Evolutionary conservation across 2,888 invertebrate genomes (phyloP).

Genomic region (Netelia virgata): DNA sequence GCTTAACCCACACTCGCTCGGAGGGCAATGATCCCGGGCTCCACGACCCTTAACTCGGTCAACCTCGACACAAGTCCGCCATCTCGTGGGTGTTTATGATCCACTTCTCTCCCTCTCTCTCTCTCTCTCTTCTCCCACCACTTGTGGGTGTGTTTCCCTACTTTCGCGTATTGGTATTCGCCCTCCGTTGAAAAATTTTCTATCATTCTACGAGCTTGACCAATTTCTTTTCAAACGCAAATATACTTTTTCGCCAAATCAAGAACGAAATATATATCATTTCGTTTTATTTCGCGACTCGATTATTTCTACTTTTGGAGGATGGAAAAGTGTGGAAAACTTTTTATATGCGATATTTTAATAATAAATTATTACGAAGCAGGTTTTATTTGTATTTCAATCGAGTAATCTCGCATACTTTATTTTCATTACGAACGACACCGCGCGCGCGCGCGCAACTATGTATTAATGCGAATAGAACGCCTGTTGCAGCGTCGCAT

Average conservation of each 20-base stretch:
- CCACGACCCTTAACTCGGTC: constrained; percentile 84
- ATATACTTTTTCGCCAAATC: neutral
- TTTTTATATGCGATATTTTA: neutral
- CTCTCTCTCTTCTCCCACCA: neutral
- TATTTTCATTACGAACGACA: neutral
- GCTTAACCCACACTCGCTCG: constrained; percentile 67
- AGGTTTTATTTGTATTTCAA: constrained; percentile 3
- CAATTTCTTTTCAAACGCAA: neutral
- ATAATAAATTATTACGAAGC: neutral
- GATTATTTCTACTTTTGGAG: neutral
- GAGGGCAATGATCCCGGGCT: constrained; percentile 77
- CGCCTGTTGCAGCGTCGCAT: constrained; percentile 59
- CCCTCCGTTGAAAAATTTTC: neutral
- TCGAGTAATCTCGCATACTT: neutral
- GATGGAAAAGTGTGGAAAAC: neutral
- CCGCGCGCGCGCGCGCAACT: neutral
- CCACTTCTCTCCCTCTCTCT: constrained; percentile 1
- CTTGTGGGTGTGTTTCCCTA: neutral
- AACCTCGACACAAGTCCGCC: constrained; percentile 80
- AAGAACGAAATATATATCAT: neutral
- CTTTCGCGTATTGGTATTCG: neutral
- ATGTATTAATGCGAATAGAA: constrained; percentile 22
- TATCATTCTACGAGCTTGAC: constrained; percentile 24
- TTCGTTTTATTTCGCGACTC: neutral
- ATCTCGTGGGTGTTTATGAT: constrained; percentile 67